phyloP scores from a whole-genome alignment of 2,888 invertebrate genomes.

The Nomada ruficornis region DNA sequence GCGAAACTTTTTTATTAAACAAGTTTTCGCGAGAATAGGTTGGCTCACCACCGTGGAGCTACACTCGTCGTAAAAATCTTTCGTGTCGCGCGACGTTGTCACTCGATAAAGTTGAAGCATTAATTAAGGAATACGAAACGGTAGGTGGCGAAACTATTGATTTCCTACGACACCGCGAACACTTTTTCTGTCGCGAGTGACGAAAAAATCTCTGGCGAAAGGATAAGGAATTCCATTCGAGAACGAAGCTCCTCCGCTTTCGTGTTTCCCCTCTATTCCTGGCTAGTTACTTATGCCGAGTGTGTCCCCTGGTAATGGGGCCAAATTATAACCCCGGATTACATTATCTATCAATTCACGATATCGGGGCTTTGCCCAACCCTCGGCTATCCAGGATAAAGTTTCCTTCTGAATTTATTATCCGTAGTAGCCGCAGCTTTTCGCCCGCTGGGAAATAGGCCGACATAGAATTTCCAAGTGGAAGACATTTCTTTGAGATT shows the following conservation, averaged over 20 bases:
- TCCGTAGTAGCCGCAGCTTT: no score
- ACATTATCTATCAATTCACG: constrained; percentile 68
- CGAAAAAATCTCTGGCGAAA: constrained; percentile 13
- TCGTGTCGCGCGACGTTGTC: neutral
- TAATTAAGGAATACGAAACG: constrained; percentile 31
- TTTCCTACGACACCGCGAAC: constrained; percentile 1
- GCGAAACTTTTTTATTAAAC: constrained; percentile 47
- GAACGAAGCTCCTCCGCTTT: neutral
- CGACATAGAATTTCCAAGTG: no score
- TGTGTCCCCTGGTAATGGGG: no score
- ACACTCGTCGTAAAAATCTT: constrained; percentile 19
- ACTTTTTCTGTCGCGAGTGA: neutral
- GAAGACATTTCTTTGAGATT: no score
- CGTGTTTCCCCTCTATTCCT: neutral
- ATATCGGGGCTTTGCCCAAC: constrained; percentile 41
- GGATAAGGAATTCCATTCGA: constrained; percentile 13
- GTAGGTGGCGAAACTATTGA: constrained; percentile 1
- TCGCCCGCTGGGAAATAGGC: no score
- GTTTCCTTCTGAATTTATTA: neutral
- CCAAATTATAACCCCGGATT: constrained; percentile 40
- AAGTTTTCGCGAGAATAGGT: constrained; percentile 30
- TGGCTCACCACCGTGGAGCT: neutral
- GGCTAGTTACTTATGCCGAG: neutral
- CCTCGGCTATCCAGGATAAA: constrained; percentile 30
- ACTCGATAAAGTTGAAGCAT: constrained; percentile 1